A percentile compares a stretch with the other conserved stretches of the same genome.
Conservation (phyloP, 2,888 invertebrate species). For the Acleris laterana region DNA sequence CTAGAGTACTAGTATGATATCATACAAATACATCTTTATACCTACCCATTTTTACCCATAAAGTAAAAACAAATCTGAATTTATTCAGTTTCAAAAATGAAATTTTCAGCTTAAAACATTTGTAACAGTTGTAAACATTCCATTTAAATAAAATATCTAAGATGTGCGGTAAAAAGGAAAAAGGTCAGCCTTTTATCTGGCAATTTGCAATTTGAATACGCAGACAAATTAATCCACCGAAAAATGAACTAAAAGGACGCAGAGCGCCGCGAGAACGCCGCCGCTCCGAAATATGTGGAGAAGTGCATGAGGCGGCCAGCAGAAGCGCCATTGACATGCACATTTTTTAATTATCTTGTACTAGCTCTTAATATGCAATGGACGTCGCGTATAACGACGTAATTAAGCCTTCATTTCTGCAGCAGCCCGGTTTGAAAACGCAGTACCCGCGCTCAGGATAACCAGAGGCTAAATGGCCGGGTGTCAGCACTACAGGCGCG, state of each 20-base stretch:
- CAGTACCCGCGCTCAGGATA: constrained; percentile 5
- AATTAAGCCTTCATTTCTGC: constrained; percentile 25
- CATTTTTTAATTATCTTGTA: constrained; percentile 30
- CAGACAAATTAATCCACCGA: constrained; percentile 80
- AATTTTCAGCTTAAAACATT: no score
- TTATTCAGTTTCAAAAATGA: no score
- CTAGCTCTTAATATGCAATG: constrained; percentile 41
- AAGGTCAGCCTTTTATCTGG: constrained; percentile 75
- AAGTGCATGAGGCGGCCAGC: not conserved
- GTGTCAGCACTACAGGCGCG: constrained; percentile 34
- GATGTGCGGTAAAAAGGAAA: constrained; percentile 53
- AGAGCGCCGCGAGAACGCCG: constrained; percentile 63
- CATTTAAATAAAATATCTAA: constrained; percentile 41
- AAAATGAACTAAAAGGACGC: constrained; percentile 75
- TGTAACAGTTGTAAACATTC: no score
- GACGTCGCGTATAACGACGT: constrained; percentile 40
- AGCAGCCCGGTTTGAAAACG: not conserved
- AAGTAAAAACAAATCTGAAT: no score
- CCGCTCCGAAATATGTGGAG: constrained; percentile 68
- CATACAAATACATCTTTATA: no score
- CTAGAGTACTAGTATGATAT: no score
- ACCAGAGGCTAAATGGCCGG: not conserved
- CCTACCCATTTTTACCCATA: no score
- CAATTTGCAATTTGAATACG: constrained; percentile 82
- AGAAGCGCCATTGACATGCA: constrained; percentile 1